Conservation (phyloP, 2,888 invertebrate genomes). For the Parnassius orleans region DNA sequence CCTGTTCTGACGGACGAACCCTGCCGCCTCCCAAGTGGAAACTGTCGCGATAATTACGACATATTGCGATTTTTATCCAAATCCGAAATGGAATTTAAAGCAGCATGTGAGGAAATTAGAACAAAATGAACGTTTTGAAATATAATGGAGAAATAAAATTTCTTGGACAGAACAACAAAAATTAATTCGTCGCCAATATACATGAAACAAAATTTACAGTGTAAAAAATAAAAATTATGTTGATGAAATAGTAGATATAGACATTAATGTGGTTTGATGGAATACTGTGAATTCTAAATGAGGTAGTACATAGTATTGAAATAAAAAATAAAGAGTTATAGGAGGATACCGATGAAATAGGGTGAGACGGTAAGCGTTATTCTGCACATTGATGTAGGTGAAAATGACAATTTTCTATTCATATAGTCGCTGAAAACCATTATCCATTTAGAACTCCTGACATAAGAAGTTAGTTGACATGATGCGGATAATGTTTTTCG, state of each 20-base stretch:
- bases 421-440: slow-evolving; percentile 66
- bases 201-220: slow-evolving; percentile 3
- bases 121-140: slow-evolving; percentile 53
- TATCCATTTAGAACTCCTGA: slow-evolving; percentile 61
- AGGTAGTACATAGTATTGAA: slow-evolving; percentile 16
- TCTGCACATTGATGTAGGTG: slow-evolving; percentile 71
- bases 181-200: background rate
- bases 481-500: slow-evolving; percentile 47
- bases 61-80: slow-evolving; percentile 48
- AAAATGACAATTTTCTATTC: slow-evolving; percentile 71
- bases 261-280: background rate
- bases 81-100: slow-evolving; percentile 65
- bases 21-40: slow-evolving; percentile 77
- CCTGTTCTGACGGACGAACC: slow-evolving; percentile 87
- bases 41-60: slow-evolving; percentile 65
- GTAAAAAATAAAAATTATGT: slow-evolving; percentile 10
- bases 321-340: slow-evolving; percentile 39
- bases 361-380: slow-evolving; percentile 65
- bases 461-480: slow-evolving; percentile 43
- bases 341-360: slow-evolving; percentile 68
- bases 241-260: slow-evolving; percentile 4
- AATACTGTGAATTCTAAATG: slow-evolving; percentile 9
- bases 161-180: background rate
- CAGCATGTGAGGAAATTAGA: slow-evolving; percentile 77
- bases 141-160: slow-evolving; percentile 14